Percentiles rank a stretch among this genome's conserved stretches.
Conservation (phyloP, 1,140 invertebrate species). For the Eciton burchellii region DNA sequence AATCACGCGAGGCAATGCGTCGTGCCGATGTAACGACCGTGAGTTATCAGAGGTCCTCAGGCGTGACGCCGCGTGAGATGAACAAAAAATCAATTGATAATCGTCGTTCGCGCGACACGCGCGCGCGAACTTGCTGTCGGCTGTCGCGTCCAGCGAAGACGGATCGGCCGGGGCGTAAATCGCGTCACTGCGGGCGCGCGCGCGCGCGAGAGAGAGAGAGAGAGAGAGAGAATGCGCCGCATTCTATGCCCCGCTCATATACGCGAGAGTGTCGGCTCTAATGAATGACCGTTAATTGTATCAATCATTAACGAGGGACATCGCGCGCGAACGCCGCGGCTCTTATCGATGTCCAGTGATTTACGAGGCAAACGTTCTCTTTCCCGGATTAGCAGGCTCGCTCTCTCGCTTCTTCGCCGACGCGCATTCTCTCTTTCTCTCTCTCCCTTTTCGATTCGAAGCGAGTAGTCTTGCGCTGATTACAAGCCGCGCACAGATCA, state of each 20-base stretch:
- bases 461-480: slow-evolving; percentile 29
- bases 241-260: slow-evolving; percentile 13
- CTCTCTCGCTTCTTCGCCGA: slow-evolving; percentile 21
- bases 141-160: background rate
- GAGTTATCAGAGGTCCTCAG: background rate
- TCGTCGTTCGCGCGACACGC: background rate
- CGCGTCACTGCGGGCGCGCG: slow-evolving; percentile 27
- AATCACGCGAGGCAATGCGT: background rate
- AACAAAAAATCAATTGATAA: background rate
- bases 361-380: slow-evolving; percentile 72
- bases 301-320: slow-evolving; percentile 81
- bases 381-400: slow-evolving; percentile 10
- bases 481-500: slow-evolving; percentile 30
- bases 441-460: background rate
- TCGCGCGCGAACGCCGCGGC: slow-evolving; percentile 70
- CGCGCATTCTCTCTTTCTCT: slow-evolving; percentile 11
- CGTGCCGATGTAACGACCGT: background rate
- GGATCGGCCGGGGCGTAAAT: slow-evolving; percentile 66
- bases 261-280: slow-evolving; percentile 64
- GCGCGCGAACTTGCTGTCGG: too few species aligned
- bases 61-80: background rate
- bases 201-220: too few species aligned
- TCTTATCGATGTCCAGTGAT: slow-evolving; percentile 80
- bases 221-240: background rate
- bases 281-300: slow-evolving; percentile 81